These are phyloP conservation scores for Dilophus febrilis DNA, from an alignment of 2,888 invertebrate genomes.

Conservation along the genomic window DNA sequence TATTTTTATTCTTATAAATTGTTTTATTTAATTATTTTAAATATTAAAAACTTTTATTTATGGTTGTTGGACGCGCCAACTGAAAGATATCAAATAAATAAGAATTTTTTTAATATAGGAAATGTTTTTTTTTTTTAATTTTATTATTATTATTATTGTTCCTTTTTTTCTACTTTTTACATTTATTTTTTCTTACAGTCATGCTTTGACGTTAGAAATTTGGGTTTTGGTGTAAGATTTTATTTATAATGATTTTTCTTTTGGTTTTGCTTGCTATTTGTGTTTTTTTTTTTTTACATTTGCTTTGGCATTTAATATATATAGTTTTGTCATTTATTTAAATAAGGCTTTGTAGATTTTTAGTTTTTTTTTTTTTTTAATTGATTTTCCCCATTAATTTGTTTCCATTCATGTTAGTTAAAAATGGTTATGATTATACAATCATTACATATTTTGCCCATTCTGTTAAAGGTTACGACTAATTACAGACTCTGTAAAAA, in stretches of 20 bases:
- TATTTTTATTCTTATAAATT: not conserved
- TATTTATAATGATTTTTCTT: not conserved
- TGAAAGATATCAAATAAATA: too few relatives aligned
- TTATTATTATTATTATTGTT: not conserved
- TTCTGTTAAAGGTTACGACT: too few relatives aligned
- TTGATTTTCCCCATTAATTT: too few relatives aligned
- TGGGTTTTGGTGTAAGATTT: slow-evolving; percentile 28
- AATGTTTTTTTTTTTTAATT: not conserved
- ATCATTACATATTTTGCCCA: too few relatives aligned
- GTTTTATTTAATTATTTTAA: too few relatives aligned
- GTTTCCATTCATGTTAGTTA: too few relatives aligned
- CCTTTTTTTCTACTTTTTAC: not conserved
- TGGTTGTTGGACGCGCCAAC: too few relatives aligned
- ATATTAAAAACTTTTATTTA: too few relatives aligned
- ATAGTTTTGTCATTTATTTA: not conserved
- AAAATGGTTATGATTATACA: not conserved
- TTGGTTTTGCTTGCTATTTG: not conserved
- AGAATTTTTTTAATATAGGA: not conserved
- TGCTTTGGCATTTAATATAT: not conserved
- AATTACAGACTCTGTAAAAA: too few relatives aligned
- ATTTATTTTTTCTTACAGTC: slow-evolving; percentile 31
- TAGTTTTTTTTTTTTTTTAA: not conserved
- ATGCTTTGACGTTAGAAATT: slow-evolving; percentile 37
- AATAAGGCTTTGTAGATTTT: not conserved
- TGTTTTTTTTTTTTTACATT: not conserved